These are phyloP conservation scores for Clarias platycephalus DNA, from an alignment of 2,797 vertebrate species.

Conservation along the genomic window DNA sequence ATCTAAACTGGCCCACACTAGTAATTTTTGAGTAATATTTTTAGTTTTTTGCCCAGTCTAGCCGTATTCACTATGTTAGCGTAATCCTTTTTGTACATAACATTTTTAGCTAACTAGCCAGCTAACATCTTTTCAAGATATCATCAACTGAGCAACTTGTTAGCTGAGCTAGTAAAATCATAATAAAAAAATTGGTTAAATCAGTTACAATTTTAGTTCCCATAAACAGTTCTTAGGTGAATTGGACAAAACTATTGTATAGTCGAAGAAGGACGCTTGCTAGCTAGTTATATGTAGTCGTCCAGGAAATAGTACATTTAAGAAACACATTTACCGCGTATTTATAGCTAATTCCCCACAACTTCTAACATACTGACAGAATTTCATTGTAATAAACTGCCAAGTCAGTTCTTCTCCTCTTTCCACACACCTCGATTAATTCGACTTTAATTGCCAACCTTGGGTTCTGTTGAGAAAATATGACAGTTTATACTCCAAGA, in stretches of 20 bases:
- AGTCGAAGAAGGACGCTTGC: neutral
- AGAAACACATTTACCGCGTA: neutral
- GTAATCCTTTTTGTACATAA: neutral
- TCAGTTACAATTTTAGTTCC: neutral
- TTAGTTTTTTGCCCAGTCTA: too few relatives aligned
- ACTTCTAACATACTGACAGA: neutral
- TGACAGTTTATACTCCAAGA: neutral
- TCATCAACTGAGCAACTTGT: neutral
- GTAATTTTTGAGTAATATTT: neutral
- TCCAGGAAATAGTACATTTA: neutral
- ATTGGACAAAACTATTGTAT: neutral
- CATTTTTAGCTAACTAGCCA: neutral
- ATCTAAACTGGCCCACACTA: neutral
- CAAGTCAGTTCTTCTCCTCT: neutral
- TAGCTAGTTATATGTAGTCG: neutral
- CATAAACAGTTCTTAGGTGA: neutral
- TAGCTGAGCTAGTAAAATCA: too few relatives aligned
- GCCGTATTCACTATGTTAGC: too few relatives aligned
- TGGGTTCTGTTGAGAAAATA: neutral
- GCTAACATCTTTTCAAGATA: neutral
- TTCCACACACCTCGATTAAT: neutral
- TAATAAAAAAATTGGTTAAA: too few relatives aligned
- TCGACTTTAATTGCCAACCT: neutral
- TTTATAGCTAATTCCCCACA: neutral
- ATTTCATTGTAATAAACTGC: neutral